phyloP scores from a whole-genome alignment of 2,113 vertebrate species.

The Triplophysa rosa region DNA sequence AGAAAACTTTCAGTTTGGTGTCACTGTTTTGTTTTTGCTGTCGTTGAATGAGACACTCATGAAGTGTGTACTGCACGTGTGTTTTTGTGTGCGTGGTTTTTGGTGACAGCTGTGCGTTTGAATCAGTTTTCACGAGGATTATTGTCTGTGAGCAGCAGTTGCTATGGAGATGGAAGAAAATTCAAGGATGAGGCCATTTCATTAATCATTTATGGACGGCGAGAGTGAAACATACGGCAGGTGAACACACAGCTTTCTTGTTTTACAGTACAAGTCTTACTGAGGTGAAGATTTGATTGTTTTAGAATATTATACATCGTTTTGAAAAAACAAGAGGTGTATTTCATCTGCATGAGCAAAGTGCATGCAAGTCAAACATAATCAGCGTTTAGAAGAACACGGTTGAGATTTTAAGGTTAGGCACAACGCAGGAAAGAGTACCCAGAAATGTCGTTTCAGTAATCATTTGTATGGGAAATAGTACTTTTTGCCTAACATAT shows the following conservation, averaged over 20 bases:
- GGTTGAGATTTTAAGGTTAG: too few species aligned
- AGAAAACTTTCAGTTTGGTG: too few species aligned
- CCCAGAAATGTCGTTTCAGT: too few species aligned
- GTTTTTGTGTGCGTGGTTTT: background rate
- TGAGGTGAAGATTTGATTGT: background rate
- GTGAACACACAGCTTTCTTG: background rate
- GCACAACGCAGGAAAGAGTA: too few species aligned
- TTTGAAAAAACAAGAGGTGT: too few species aligned
- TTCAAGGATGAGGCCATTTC: constrained; percentile 65
- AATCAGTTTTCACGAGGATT: constrained; percentile 61
- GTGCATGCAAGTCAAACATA: too few species aligned
- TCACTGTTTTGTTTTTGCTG: too few species aligned
- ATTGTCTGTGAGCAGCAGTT: constrained; percentile 70
- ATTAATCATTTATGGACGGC: constrained; percentile 54
- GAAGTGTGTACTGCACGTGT: background rate
- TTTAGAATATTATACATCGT: too few species aligned
- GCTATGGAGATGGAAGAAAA: constrained; percentile 74
- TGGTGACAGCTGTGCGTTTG: constrained; percentile 29
- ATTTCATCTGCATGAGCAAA: too few species aligned
- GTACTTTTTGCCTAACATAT: too few species aligned
- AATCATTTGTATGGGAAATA: too few species aligned
- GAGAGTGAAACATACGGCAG: constrained; percentile 3
- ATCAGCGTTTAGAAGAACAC: too few species aligned
- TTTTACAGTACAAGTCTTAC: background rate
- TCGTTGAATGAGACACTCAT: background rate